Base-by-base conservation (phyloP, 2,888 invertebrate species). In the Clostera curtula region DNA sequence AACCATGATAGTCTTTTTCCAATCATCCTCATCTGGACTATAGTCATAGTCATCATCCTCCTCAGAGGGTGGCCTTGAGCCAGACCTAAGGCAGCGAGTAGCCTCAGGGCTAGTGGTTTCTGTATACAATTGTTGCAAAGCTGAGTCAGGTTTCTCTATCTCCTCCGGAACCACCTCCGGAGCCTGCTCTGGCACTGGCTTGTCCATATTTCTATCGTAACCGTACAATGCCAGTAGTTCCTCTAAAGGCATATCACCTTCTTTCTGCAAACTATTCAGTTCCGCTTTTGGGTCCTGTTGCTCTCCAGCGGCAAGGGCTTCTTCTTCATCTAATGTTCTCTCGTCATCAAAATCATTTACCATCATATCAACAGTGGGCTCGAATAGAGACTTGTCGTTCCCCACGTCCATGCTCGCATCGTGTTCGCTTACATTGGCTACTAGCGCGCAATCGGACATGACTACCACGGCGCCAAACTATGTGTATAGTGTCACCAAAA, bases 301-400 rank as follows among this genome's bases (percentile, higher is more conserved):
- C 76, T 94, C 94, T 40, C 92, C 90, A 52, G 93, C 93, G 48
- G 95, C 96, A 67, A 97, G 77, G 25, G 95, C 96, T 86, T 98
- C 98, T 86, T 98, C 97, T 84, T 98, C 97, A 70, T 97, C 97
- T 66, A 98, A 72, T 37, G 97, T 98, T 68, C 94, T 89, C 70
- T 98, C 98, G 85, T 98, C 97, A 75, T 98, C 98, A 80, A 95
- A 97, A 77, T 97, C 97, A 88, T 97, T 94, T 41, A 97, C 93
- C 88, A 97, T 91, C 96, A 97, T 96, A 75, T 97, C 97, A 66
- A 95, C 91, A 43, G 95, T 90, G 40, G 97, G 96, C 75, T 96
- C 96, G 86, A 97, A 96, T 57, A 92, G 85, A 51, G 85, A 75
- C 66, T 84, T 83, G 53, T 85, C 85, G 71, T 74, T 79, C 56